Base-by-base conservation (phyloP, 2,797 vertebrate species). In the Enteromius thamalakanensis region DNA sequence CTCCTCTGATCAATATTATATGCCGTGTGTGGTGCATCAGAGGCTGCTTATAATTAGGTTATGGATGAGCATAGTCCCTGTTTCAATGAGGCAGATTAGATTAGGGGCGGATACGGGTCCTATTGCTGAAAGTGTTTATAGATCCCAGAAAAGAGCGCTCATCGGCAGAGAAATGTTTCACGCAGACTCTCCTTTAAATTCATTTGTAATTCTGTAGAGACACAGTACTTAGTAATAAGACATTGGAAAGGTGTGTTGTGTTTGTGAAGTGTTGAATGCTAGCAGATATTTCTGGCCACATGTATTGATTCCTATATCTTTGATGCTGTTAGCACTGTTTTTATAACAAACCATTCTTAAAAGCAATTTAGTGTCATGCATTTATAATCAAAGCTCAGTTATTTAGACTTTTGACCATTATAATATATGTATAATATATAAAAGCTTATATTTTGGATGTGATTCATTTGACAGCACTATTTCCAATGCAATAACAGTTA, bases 61-160 rank as follows among this genome's bases (percentile, higher is more conserved):
- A 94, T 84, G 77, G 81, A 84, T 82, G 89, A 92, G 81, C 89
- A 89, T 91, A 90, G 91, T 80, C 89, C 88, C 80, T 89, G 90
- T 89, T 92, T 81, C 81, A 87, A 87, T 87, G 86, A 89, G 89
- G 84, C 64, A 84, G 87, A 87, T 86, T 86, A 91, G 93, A 90
- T 91, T 88, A 88, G 89, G 89, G 76, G 88, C 91, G 92, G 94
- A 95, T 94, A 95, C 94, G 93, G 92, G 88, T 88, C 64, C 80
- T 74, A 82, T 69, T 83, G 74, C 84, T 86, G 62, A 86, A 86
- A 87, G 86, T 77, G 92, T 91, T 93, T 91, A 90, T 89, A 85
- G 82, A 86, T 62, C 71, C 8, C 71, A 83, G 82, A 84, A 86
- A 82, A 84, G 26, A 84, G 78, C 70, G 82, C 83, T 79, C 47